phyloP scores from a whole-genome alignment of 1,140 invertebrate species.

The Heliconius congener region DNA sequence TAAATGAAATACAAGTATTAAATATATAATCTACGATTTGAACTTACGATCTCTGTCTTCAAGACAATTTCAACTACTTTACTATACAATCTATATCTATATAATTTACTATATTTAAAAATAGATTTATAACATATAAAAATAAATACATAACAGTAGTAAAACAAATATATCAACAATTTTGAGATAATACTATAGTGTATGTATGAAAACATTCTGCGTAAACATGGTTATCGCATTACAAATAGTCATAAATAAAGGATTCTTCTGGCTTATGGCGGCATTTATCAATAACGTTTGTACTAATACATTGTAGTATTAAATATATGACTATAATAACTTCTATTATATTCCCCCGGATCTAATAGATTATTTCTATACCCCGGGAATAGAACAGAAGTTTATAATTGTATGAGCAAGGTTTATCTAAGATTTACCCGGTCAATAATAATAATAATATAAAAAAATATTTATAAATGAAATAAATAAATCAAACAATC shows the following conservation, averaged over 20 bases:
- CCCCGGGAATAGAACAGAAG: not conserved
- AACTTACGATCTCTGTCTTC: no score
- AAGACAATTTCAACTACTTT: no score
- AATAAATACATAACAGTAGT: not conserved
- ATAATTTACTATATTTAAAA: no score
- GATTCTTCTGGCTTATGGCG: conserved; percentile 4
- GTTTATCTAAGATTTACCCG: no score
- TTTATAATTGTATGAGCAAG: not conserved
- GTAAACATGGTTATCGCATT: conserved; percentile 5
- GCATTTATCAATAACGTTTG: not conserved
- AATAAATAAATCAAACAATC: no score
- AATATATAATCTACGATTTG: no score
- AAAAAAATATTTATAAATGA: no score
- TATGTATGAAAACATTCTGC: not conserved
- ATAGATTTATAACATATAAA: not conserved
- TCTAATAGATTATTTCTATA: not conserved
- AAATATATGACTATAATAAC: not conserved
- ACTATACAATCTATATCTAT: no score
- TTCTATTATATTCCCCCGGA: no score
- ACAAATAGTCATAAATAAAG: conserved; percentile 8
- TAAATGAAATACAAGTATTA: no score
- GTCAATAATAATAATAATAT: no score
- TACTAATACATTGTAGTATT: not conserved
- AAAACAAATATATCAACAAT: not conserved
- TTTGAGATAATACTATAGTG: not conserved